Evolutionary conservation across 2,888 invertebrate genomes (phyloP).

Genomic region (Thera obeliscata): DNA sequence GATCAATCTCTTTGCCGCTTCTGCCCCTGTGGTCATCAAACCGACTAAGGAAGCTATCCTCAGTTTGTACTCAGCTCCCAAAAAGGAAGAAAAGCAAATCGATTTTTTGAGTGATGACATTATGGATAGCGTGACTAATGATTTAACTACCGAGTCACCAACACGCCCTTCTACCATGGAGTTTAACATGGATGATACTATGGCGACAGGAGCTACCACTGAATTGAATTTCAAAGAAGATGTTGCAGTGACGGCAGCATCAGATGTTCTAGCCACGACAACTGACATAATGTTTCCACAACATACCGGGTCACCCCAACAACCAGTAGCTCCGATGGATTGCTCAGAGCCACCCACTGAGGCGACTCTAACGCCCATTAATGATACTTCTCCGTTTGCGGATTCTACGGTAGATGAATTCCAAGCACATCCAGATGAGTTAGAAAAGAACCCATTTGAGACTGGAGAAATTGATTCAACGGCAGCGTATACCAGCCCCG

Average conservation of each 20-base stretch:
- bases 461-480: conserved; percentile 42
- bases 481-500: conserved; percentile 43
- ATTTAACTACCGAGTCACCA: conserved; percentile 43
- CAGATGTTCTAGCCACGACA: conserved; percentile 25
- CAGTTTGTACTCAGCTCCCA: conserved; percentile 82
- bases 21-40: conserved; percentile 74
- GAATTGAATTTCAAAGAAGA: conserved; percentile 26
- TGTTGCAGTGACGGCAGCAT: conserved; percentile 8
- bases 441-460: conserved; percentile 74
- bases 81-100: conserved; percentile 73
- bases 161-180: conserved; percentile 20
- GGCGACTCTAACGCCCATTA: conserved; percentile 45
- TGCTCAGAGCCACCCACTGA: conserved; percentile 63
- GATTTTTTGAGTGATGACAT: conserved; percentile 86
- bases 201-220: conserved; percentile 37
- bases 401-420: conserved; percentile 52
- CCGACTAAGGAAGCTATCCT: conserved; percentile 86
- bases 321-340: conserved; percentile 63
- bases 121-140: conserved; percentile 60
- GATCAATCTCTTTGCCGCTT: conserved; percentile 85
- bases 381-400: conserved; percentile 64
- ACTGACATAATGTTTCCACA: conserved; percentile 28
- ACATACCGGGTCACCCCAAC: conserved; percentile 21
- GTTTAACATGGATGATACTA: conserved; percentile 39
- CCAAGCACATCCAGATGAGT: conserved; percentile 45